Conservation (phyloP, 1,140 invertebrate species). For the Drosophila nasuta region DNA sequence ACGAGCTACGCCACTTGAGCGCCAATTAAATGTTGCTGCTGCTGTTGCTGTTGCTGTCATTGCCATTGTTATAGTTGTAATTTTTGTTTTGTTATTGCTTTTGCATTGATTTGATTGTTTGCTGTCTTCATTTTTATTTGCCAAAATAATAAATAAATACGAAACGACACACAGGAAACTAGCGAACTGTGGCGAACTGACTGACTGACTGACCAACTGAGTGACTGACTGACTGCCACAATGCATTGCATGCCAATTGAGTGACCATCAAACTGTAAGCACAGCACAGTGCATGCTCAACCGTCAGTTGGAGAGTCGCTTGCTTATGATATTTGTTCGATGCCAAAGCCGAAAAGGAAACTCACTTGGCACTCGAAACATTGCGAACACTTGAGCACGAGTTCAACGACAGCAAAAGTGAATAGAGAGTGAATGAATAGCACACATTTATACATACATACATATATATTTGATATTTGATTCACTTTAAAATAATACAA, state of each 20-base stretch:
- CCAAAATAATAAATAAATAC: constrained; percentile 9
- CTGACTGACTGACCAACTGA: neutral
- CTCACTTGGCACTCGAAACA: no score
- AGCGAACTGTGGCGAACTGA: neutral
- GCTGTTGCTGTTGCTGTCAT: constrained; percentile 7
- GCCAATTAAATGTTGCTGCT: constrained; percentile 31
- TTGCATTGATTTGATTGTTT: constrained; percentile 22
- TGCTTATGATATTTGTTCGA: neutral
- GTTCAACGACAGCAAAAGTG: no score
- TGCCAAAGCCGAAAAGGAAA: neutral
- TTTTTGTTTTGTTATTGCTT: constrained; percentile 4
- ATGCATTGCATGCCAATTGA: constrained; percentile 23
- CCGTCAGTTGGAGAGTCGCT: neutral
- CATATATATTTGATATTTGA: no score
- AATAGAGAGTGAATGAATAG: no score
- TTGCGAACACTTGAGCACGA: no score
- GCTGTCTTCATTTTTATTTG: constrained; percentile 12
- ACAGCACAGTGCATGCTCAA: neutral
- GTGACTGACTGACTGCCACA: neutral
- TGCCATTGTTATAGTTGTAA: no score
- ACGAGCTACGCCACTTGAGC: constrained; percentile 32
- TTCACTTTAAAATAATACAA: no score
- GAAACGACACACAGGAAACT: constrained; percentile 10
- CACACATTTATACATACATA: no score
- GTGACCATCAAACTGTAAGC: constrained; percentile 1